Evolutionary conservation across 1,140 invertebrate genomes (phyloP), one percentile per base, ranked within the genome.

Genomic region (Thaumatotibia leucotreta): DNA sequence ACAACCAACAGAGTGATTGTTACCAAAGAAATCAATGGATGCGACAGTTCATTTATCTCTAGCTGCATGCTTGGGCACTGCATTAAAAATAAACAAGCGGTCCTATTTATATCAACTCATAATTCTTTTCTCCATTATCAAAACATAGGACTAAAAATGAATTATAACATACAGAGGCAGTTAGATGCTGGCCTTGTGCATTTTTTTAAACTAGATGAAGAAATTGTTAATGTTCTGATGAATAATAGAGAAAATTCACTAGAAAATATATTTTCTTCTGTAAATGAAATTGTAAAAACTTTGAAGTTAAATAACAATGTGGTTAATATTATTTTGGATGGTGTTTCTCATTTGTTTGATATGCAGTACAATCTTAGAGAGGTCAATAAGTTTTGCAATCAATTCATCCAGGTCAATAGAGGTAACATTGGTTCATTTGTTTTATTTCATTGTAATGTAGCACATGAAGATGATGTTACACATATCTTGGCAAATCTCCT

Each of bases 101-200:
- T 94, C 0, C 91, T 94, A 75, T 84, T 96, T 17, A 89, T 95
- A 64, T 92, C 93, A 62, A 92, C 94, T 69, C 95, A 96, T 72
- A 95, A 95, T 70, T 93, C 94, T 4, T 91, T 95, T 58, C 89
- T 92, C 23, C 95, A 96, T 78, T 96, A 95, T 75, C 93, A 95
- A 61, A 94, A 93, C 84, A 91, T 95, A 62, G 94, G 94, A n/a
- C 93, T 94, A 77, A 94, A 94, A 77, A 88, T 96, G 74, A 95
- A 95, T 24, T 95, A 95, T 74, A 95, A 95, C 82, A 85, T 95
- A 23, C 91, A 92, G 31, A 91, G 92, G 64, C 82, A 93, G 70
- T 82, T 92, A 63, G 92, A 93, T 14, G 85, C 92, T 62, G 92
- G 88, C 1, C 82, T 91, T 10, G 79, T 95, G 8, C 80, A 88